Percentiles rank a stretch among this genome's conserved stretches.
Conservation (phyloP, 2,797 vertebrate genomes). For the Tolypeutes matacus region DNA sequence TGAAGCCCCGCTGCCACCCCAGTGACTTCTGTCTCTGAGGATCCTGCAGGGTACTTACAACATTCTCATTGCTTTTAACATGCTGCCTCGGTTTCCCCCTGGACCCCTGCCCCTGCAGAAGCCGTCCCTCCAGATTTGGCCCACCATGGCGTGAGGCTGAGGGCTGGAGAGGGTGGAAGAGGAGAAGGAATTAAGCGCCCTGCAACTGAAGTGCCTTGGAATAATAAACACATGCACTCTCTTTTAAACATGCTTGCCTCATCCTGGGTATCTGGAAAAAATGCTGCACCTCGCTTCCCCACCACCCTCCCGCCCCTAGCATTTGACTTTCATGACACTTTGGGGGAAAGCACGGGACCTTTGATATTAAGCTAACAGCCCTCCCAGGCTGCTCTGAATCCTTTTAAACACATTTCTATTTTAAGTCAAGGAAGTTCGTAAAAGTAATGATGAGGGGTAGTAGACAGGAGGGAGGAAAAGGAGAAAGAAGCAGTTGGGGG, state of each 20-base stretch:
- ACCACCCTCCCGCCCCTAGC: background rate
- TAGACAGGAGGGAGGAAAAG: constrained; percentile 75
- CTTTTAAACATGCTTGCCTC: constrained; percentile 86
- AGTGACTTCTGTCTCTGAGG: background rate
- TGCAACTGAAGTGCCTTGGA: constrained; percentile 86
- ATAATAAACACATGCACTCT: constrained; percentile 87
- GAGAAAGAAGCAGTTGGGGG: constrained; percentile 67
- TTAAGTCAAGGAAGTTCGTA: constrained; percentile 82
- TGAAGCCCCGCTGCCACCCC: background rate
- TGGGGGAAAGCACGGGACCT: constrained; percentile 78
- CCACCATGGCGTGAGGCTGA: background rate
- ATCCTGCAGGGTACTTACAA: rapidly evolving
- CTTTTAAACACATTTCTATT: constrained; percentile 79
- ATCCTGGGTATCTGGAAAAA: constrained; percentile 87
- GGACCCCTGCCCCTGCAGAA: background rate
- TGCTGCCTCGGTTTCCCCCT: background rate
- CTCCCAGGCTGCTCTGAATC: constrained; percentile 71
- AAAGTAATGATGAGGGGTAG: background rate
- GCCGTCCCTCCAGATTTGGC: background rate
- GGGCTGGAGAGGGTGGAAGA: constrained; percentile 22
- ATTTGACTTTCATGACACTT: constrained; percentile 67
- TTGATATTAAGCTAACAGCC: constrained; percentile 84
- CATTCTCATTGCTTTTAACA: rapidly evolving
- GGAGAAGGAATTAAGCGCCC: constrained; percentile 75
- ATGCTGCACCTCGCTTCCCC: constrained; percentile 22